Conservation (phyloP, 2,113 vertebrate species). For the Leptobrachium ailaonicum region DNA sequence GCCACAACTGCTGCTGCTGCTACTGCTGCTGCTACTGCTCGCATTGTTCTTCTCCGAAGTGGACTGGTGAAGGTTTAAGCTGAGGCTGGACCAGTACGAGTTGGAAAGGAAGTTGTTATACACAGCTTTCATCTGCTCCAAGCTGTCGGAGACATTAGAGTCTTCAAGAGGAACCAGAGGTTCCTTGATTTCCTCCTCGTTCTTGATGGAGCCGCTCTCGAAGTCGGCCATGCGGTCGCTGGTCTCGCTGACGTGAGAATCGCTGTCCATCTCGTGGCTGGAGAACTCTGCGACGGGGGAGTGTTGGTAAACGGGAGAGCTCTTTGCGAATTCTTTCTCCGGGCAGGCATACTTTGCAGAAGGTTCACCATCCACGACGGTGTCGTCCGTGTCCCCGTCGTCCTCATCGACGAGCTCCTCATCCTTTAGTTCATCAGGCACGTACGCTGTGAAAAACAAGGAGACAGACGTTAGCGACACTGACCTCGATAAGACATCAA, state of each 20-base stretch:
- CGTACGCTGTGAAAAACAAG: conserved; percentile 76
- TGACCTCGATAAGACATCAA: conserved; percentile 25
- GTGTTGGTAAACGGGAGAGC: conserved; percentile 84
- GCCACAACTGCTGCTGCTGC: conserved; percentile 92
- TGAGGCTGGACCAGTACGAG: conserved; percentile 98
- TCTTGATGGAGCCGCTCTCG: conserved; percentile 90
- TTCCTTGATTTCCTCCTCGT: conserved; percentile 92
- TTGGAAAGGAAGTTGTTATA: conserved; percentile 97
- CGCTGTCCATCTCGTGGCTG: conserved; percentile 96
- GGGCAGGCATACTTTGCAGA: conserved; percentile 85
- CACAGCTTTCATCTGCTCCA: conserved; percentile 98
- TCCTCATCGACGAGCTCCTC: conserved; percentile 84
- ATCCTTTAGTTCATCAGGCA: conserved; percentile 92
- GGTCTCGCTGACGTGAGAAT: conserved; percentile 95
- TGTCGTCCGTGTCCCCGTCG: conserved; percentile 84
- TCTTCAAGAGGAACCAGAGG: conserved; percentile 75
- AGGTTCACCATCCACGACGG: conserved; percentile 83
- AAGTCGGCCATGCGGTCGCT: conserved; percentile 97
- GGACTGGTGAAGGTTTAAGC: conserved; percentile 84
- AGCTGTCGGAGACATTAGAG: conserved; percentile 80
- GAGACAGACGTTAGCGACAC: conserved; percentile 58
- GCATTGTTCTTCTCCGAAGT: conserved; percentile 81
- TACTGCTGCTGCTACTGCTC: conserved; percentile 92
- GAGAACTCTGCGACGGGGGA: conserved; percentile 93
- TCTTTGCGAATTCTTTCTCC: conserved; percentile 85